phyloP scores from a whole-genome alignment of 1,140 invertebrate genomes.

The Drusus annulatus region DNA sequence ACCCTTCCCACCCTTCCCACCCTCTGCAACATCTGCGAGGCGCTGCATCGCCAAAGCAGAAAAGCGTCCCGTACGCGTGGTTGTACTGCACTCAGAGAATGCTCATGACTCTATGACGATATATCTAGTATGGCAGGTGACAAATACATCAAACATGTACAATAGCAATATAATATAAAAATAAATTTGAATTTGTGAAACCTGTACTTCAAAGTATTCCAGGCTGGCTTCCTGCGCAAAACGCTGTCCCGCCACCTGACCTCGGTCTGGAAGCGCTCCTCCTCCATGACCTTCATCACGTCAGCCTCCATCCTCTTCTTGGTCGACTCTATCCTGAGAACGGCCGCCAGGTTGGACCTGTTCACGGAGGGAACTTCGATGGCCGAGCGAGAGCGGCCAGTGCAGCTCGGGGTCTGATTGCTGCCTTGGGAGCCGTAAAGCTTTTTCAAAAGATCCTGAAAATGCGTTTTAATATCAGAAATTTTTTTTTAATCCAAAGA shows the following conservation, averaged over 20 bases:
- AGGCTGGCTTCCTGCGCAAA: conserved; percentile 77
- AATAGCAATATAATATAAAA: no score
- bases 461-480: conserved; percentile 7
- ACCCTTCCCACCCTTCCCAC: no score
- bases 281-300: conserved; percentile 73
- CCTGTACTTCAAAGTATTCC: conserved; percentile 77
- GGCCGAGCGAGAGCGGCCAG: conserved; percentile 66
- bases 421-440: conserved; percentile 65
- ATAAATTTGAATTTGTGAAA: conserved; percentile 46
- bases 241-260: conserved; percentile 73
- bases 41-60: no score
- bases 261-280: conserved; percentile 73
- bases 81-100: no score
- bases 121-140: no score
- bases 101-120: no score
- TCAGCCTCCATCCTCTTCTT: conserved; percentile 77
- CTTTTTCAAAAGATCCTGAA: conserved; percentile 65
- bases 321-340: conserved; percentile 78
- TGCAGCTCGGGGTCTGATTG: conserved; percentile 63
- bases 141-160: no score
- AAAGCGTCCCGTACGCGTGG: no score
- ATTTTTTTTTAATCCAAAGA: no score
- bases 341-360: conserved; percentile 79
- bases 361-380: conserved; percentile 69
- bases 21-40: no score